phyloP scores from a whole-genome alignment of 2,113 vertebrate genomes.

The Megalops atlanticus region DNA sequence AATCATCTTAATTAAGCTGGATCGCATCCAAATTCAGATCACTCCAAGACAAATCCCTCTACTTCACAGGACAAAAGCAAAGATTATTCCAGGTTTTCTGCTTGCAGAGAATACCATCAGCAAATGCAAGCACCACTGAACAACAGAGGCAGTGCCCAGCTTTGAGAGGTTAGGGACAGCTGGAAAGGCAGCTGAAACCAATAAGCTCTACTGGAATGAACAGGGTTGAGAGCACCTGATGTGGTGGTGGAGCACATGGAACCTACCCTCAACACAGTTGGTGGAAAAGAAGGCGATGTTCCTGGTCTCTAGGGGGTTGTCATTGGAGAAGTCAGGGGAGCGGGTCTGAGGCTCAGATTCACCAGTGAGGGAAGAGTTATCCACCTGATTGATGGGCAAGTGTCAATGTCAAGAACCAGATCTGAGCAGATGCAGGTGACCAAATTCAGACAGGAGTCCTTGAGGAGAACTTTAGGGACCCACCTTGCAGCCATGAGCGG shows the following conservation, averaged over 20 bases:
- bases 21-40: too few relatives aligned
- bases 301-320: constrained; percentile 90
- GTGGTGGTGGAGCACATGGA: background rate
- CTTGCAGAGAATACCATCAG: too few relatives aligned
- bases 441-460: background rate
- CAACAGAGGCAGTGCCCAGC: too few relatives aligned
- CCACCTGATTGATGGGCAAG: constrained; percentile 70
- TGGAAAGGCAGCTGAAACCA: too few relatives aligned
- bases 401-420: background rate
- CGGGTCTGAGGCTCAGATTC: constrained; percentile 93
- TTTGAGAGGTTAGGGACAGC: too few relatives aligned
- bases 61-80: too few relatives aligned
- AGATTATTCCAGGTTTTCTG: too few relatives aligned
- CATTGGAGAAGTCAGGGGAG: constrained; percentile 89
- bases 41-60: too few relatives aligned
- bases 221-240: background rate
- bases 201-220: too few relatives aligned
- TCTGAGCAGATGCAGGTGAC: background rate
- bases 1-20: too few relatives aligned
- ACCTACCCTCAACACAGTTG: constrained; percentile 93
- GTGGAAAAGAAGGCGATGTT: constrained; percentile 97
- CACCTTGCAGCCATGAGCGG: constrained; percentile 94
- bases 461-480: background rate
- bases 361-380: constrained; percentile 92
- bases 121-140: too few relatives aligned